phyloP scores from a whole-genome alignment of 2,113 vertebrate species.

The Lampris megalopsis region DNA sequence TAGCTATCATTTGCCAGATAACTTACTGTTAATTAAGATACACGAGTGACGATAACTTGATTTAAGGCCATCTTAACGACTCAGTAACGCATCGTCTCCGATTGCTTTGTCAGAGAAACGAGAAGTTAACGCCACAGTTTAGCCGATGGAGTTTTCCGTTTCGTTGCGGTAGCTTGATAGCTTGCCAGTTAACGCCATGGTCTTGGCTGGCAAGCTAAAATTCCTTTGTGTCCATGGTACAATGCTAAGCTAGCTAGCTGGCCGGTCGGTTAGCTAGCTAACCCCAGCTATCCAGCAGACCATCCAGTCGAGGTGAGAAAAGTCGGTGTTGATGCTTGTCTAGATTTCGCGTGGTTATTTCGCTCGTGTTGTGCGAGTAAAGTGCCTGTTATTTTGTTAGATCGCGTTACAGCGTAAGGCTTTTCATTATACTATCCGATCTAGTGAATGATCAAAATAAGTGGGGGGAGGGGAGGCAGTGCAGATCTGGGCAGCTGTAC shows the following conservation, averaged over 20 bases:
- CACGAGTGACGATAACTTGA: too few relatives aligned
- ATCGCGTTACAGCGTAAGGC: not conserved
- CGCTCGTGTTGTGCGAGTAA: slow-evolving; percentile 3
- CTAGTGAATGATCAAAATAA: not conserved
- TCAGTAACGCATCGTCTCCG: too few relatives aligned
- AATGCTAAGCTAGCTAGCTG: slow-evolving; percentile 42
- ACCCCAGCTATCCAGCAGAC: slow-evolving; percentile 9
- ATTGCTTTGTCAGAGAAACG: too few relatives aligned
- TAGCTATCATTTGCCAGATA: slow-evolving; percentile 13
- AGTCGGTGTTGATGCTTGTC: slow-evolving; percentile 7
- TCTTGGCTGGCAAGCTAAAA: not conserved
- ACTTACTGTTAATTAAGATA: not conserved
- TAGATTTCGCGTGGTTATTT: slow-evolving; percentile 16
- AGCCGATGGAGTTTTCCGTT: slow-evolving; percentile 19
- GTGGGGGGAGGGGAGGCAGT: not conserved
- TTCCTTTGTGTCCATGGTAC: slow-evolving; percentile 72
- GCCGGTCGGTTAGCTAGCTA: slow-evolving; percentile 42
- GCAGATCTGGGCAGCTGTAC: slow-evolving; percentile 8
- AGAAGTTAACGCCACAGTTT: not conserved
- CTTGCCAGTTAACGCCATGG: slow-evolving; percentile 49
- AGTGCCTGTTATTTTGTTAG: not conserved
- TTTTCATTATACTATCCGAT: not conserved
- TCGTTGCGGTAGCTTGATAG: slow-evolving; percentile 51
- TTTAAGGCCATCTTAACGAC: too few relatives aligned
- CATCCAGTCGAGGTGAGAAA: not conserved